Base-by-base conservation (phyloP, 2,888 invertebrate genomes). In the Chironomus riparius region DNA sequence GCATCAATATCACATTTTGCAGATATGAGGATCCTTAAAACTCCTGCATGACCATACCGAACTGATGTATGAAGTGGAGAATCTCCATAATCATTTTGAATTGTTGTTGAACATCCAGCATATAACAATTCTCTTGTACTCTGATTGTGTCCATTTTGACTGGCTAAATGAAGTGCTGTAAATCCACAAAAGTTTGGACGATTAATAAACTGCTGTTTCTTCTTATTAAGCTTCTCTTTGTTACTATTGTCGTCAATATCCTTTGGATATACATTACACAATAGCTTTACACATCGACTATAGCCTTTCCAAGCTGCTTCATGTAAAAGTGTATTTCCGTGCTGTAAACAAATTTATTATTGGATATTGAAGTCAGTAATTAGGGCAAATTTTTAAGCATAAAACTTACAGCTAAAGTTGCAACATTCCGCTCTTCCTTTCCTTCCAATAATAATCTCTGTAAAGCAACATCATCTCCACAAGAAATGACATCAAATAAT, bases 71-170 rank as follows among this genome's bases (percentile, higher is more conserved):
- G 97, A 28, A 98, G 86, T 0, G 97, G 91, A 0, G 97, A 95
- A 82, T 97, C 97, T 4, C 97, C 97, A 83, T 97, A 97, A 85
- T 95, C 96, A 82, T 97, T 97, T 83, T 94, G 94, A 77, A 93
- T 86, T 83, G 97, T 94, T 0, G 96, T 91, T 82, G 92, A 91
- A 77, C 94, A 93, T 0, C 93, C 94, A 1, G 94, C 92, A 79
- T 96, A 87, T 65, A 98, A 87, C 12, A 98, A 86, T 81, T 96
- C 94, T 75, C 97, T 85, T 80, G 94, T 93, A 79, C 94, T 92
- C 86, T 97, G 97, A 86, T 97, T 98, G 86, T 97, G 97, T 0
- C 97, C 97, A 84, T 95, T 96, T 87, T 98, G 97, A 80, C 95
- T 95, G 77, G 95, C 93, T 79, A 98, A 88, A 86, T 98, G 98